phyloP scores from a whole-genome alignment of 2,888 invertebrate species.

The Mantis religiosa region DNA sequence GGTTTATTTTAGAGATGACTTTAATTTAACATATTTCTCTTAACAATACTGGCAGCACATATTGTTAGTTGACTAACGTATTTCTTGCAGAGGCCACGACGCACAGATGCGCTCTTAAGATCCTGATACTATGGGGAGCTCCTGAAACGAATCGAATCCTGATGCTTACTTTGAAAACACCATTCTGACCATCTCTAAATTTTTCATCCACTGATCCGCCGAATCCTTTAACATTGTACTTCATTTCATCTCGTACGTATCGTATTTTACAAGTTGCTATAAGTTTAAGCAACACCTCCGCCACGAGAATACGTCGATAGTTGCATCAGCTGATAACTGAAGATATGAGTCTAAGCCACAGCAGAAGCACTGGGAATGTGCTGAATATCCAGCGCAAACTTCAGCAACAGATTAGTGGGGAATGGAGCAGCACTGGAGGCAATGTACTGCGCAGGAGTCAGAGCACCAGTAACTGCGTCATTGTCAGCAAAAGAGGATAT shows the following conservation, averaged over 20 bases:
- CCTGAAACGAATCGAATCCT: background rate
- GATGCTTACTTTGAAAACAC: background rate
- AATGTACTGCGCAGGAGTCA: slow-evolving; percentile 34
- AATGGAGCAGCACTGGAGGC: background rate
- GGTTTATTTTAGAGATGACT: no score
- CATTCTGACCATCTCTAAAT: background rate
- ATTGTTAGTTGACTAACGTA: background rate
- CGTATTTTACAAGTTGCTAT: no score
- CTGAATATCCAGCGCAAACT: slow-evolving; percentile 12
- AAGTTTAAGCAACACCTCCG: background rate
- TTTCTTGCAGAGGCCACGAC: background rate
- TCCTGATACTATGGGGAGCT: background rate
- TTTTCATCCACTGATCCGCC: background rate
- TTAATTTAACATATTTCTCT: no score
- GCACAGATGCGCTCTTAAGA: background rate
- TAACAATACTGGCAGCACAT: no score
- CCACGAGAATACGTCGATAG: background rate
- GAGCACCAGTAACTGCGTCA: slow-evolving; percentile 51
- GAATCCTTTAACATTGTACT: background rate
- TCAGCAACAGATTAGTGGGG: background rate
- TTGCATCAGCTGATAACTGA: background rate
- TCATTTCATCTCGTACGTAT: no score
- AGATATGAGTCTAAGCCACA: slow-evolving; percentile 23
- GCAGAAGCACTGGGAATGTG: slow-evolving; percentile 24
- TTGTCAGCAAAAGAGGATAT: slow-evolving; percentile 71